Base-by-base conservation (phyloP, 2,113 vertebrate species). In the Macrotis lagotis region DNA sequence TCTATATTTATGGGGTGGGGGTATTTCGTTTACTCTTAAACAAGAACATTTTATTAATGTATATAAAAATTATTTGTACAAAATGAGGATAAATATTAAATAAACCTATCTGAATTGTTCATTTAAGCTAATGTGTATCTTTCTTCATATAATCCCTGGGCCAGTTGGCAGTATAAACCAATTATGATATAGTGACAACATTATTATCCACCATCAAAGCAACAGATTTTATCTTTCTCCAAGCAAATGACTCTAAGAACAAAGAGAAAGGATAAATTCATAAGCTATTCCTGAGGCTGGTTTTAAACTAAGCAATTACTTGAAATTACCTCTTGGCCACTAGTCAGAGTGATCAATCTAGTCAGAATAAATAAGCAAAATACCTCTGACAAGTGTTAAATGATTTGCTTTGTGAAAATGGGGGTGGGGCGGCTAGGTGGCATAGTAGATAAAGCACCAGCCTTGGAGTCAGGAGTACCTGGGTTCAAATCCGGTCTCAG, bases 281-380 rank as follows among this genome's bases (percentile, higher is more conserved):
- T 93, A 96, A 93, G 19, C 37, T 93, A 49, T 90, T 91, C 92
- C 66, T 83, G 88, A 94, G 44, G 22, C 94, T 96, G 92, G 94
- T 11, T 66, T 93, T 91, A 95, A 51, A 92, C 31, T 93, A 94
- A 94, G 25, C 25, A 51, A 24, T 26, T 83, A 95, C 26, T 94
- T 93, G 51, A 96, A 96, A 93, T 53, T 10, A 92, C 2, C 95
- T n/a, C 92, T 93, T 91, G 88, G 49, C 74, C 55, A 94, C 92
- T 95, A 90, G 48, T 91, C 83, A 96, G 16, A 91, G 48, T 92
- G 44, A 92, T 4, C 9, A 83, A 94, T 66, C 19, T 66, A n/a
- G n/a, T n/a, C n/a, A n/a, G 59, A 37, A 31, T 37, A 95, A n/a
- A 92, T 24, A 37, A 66, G 93, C 91, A 91, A 94, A 91, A 48